These are phyloP conservation scores for Platyscapa corneri DNA, from an alignment of 1,140 invertebrate species.

Conservation along the genomic window DNA sequence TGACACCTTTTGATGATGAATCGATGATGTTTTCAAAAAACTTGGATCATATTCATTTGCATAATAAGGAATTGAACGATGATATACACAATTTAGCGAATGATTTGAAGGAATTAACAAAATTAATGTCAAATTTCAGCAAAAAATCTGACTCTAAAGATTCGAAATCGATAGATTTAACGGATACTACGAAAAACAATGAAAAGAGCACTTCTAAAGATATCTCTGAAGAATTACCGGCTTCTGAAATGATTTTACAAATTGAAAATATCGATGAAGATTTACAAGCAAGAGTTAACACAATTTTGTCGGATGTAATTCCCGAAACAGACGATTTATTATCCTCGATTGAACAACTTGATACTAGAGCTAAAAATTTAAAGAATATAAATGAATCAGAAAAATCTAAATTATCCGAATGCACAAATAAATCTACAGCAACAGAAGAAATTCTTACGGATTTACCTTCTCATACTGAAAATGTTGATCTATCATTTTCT, in stretches of 20 bases:
- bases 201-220: slow-evolving; percentile 60
- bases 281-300: slow-evolving; percentile 44
- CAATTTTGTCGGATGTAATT: slow-evolving; percentile 56
- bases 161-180: not conserved
- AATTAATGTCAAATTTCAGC: slow-evolving; percentile 70
- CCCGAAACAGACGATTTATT: slow-evolving; percentile 50
- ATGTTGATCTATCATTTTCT: not conserved
- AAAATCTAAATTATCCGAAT: slow-evolving; percentile 66
- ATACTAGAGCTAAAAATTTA: slow-evolving; percentile 62
- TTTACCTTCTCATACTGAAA: not conserved
- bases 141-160: slow-evolving; percentile 65
- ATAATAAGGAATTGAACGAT: slow-evolving; percentile 69
- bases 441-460: slow-evolving; percentile 25
- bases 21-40: slow-evolving; percentile 58
- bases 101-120: slow-evolving; percentile 67
- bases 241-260: not conserved
- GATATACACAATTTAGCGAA: slow-evolving; percentile 70
- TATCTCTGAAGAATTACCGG: slow-evolving; percentile 63
- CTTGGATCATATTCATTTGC: slow-evolving; percentile 63
- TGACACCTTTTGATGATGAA: slow-evolving; percentile 30
- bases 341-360: slow-evolving; percentile 59
- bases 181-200: not conserved
- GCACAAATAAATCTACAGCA: slow-evolving; percentile 53
- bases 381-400: slow-evolving; percentile 69
- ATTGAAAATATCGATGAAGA: slow-evolving; percentile 12